Percentiles rank a stretch among this genome's conserved stretches.
Evolutionary conservation across 2,113 vertebrate species (phyloP).

Genomic region (Microcebus jonahi): DNA sequence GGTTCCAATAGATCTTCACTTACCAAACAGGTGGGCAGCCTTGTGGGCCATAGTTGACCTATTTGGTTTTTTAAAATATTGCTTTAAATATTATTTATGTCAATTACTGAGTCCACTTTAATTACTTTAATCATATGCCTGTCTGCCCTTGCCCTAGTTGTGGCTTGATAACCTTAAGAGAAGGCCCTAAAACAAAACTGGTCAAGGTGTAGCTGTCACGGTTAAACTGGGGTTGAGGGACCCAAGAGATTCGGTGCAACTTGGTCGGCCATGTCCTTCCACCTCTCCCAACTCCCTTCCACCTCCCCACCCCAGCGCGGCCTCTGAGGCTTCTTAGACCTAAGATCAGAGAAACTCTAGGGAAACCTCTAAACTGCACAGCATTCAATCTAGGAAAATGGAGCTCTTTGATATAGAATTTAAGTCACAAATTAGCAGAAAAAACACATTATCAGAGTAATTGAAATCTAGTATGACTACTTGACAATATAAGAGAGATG

Average conservation of each 20-base stretch:
- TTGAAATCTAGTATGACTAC: not conserved
- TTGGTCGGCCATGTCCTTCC: accelerated
- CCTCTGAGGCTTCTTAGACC: accelerated
- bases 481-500: not conserved
- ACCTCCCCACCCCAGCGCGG: accelerated
- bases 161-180: not conserved
- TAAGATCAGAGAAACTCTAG: not conserved
- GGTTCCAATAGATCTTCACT: not conserved
- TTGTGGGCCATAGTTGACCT: not conserved
- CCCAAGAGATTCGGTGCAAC: too few species aligned
- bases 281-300: accelerated
- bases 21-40: not conserved
- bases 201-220: accelerated
- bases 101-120: not conserved
- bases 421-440: not conserved
- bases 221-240: not conserved
- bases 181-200: accelerated
- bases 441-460: not conserved
- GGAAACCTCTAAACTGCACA: not conserved
- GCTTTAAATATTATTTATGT: not conserved
- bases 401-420: not conserved
- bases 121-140: not conserved
- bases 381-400: not conserved
- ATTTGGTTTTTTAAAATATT: not conserved
- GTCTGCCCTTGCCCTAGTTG: not conserved